Percentiles rank a stretch among this genome's conserved stretches.
Conservation (phyloP, 2,113 vertebrate species). For the Coracopsis vasa region DNA sequence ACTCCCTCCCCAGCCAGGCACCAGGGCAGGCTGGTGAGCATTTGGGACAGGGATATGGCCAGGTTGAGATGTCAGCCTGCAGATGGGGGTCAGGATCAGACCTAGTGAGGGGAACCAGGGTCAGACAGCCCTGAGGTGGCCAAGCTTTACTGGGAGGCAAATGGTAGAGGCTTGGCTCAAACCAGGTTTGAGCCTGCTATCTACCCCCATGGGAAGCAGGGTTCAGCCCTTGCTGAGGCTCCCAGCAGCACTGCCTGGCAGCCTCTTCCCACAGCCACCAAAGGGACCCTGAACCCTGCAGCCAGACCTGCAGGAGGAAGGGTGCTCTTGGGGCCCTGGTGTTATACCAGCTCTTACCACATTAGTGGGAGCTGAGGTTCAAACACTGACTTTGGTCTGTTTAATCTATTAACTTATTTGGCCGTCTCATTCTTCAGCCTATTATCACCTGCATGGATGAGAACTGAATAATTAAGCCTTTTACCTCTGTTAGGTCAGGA, state of each 20-base stretch:
- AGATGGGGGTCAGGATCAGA: not conserved
- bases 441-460: not conserved
- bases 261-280: not conserved
- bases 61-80: not conserved
- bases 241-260: not conserved
- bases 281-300: not conserved
- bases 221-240: not conserved
- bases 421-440: not conserved
- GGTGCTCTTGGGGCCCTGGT: not conserved
- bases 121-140: not conserved
- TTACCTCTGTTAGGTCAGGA: not conserved
- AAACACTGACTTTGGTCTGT: not conserved
- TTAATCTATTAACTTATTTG: not conserved
- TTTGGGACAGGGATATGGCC: not conserved
- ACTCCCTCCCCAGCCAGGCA: not conserved
- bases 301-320: not conserved
- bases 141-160: not conserved
- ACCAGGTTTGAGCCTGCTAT: not conserved
- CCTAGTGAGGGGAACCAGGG: not conserved
- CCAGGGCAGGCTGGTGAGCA: not conserved
- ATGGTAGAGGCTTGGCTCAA: not conserved
- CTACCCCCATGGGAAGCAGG: rapidly evolving
- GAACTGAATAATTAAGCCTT: not conserved
- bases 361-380: not conserved
- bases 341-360: not conserved